Evolutionary conservation across 2,888 invertebrate species (phyloP), one percentile per base, ranked within the genome.

Genomic region (Chironomus tentans): DNA sequence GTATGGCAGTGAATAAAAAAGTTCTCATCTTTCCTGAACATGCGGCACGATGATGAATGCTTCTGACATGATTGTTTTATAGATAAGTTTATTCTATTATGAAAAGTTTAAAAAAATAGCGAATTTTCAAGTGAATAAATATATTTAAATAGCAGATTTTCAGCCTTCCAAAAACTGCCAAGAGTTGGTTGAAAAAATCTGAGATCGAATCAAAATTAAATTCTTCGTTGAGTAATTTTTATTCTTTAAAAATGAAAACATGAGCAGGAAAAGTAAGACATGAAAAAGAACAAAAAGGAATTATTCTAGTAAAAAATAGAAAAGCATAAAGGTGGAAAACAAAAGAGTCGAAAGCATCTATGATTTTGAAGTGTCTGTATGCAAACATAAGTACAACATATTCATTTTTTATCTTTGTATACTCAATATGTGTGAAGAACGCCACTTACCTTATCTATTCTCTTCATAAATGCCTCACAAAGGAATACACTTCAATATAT

Each of bases 381-480:
- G 24, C 28, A 72, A 62, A 72, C 72, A 62, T 4, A 38, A 50
- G 50, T 24, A 50, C 48, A 21, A 71, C 10, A 21, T 13, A 46
- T 71, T 28, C 28, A 28, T 38, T 56, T 56, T 18, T 18, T 56
- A 15, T 56, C 18, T 56, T 56, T 13, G 18, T 21, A 65, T 50
- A 28, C 22, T 22, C 68, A 48, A 47, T 74, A 21, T 65, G 21
- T 65, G 21, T 74, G 65, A 65, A 74, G 46, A 72, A 47, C 74
- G 47, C 47, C 74, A 74, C 74, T 74, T 74, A 74, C 74, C 47
- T 74, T 74, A 74, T 74, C 74, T 74, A 74, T 74, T 38, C 71
- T 48, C 62, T 50, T 15, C 13, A 13, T 22, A 21, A 18, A 21
- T 18, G 56, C 15, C 7, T 56, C 56, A 56, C n/a, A 56, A n/a